phyloP scores from a whole-genome alignment of 2,113 vertebrate species.

The Empidonax traillii region DNA sequence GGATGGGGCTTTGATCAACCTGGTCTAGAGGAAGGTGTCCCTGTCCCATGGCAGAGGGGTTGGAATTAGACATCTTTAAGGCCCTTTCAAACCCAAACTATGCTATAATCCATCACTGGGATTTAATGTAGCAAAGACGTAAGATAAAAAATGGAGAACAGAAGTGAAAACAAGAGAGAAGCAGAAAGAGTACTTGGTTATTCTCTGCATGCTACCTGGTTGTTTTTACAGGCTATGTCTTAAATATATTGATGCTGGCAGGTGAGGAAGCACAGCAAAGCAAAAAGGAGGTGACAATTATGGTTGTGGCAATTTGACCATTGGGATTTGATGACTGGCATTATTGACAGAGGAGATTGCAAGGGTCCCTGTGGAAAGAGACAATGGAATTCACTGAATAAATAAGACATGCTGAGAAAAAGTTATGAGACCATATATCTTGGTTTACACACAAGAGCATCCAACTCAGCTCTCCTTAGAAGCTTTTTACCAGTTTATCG shows the following conservation, averaged over 20 bases:
- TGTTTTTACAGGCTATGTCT: background rate
- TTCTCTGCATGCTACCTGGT: background rate
- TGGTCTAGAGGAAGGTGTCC: background rate
- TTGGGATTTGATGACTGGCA: constrained; percentile 28
- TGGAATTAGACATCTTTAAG: background rate
- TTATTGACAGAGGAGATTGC: constrained; percentile 49
- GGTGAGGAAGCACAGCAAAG: constrained; percentile 22
- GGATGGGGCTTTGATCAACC: background rate
- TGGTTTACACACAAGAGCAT: constrained; percentile 8
- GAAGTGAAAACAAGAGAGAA: background rate
- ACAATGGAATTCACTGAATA: constrained; percentile 33
- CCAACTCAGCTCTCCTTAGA: background rate
- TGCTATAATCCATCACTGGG: background rate
- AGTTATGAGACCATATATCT: constrained; percentile 50
- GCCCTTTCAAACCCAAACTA: background rate
- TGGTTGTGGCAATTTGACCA: constrained; percentile 15
- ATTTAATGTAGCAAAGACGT: background rate
- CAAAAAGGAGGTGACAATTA: constrained; percentile 49
- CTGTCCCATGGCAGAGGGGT: too few species aligned
- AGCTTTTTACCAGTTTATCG: background rate
- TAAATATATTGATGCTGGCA: constrained; percentile 50
- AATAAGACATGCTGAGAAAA: constrained; percentile 39
- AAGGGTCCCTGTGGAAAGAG: background rate
- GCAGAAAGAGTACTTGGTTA: background rate
- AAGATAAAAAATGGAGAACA: background rate